Evolutionary conservation across 2,113 vertebrate species (phyloP), one percentile per base, ranked within the genome.

Genomic region (Lethenteron camtschaticum): DNA sequence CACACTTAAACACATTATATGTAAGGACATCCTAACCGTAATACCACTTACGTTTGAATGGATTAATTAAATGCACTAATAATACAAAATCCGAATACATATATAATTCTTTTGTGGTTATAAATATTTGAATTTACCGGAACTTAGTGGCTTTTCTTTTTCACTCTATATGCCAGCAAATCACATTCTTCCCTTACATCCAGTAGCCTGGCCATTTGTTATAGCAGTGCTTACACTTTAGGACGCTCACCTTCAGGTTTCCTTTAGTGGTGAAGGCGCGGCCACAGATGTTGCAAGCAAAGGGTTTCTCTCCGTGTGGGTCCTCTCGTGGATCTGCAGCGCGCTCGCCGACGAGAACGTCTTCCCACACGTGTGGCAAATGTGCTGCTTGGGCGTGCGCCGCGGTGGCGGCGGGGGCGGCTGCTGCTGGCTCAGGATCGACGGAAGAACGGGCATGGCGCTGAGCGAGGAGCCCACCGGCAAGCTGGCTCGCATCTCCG

Each of bases 211-310:
- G 41, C 41, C 41, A 41, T 41, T 41, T 41, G 41, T 41, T 41
- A 41, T 41, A 41, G 41, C 41, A 41, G 41, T 41, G 41, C 41
- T 41, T 41, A 41, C 41, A 41, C 41, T 41, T 41, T 41, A 41
- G 41, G 41, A 41, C 41, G 41, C 41, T 41, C 87, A 96, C 94
- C 92, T 99, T 99, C 72, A 99, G 85, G 80, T 99, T 97, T 80
- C 94, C 94, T 83, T 99, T 99, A 75, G 94, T 99, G 81, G 94
- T 99, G 79, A 99, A 99, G 74, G 94, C 94, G 79, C 94, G 83
- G 78, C 94, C 94, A 77, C 94, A 99, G 81, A 99, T 90, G 75
- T 86, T 87, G 80, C 94, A 99, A 78, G 89, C 94, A 18, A 99
- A 99, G 0, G 94, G 94, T 79, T 99, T 99, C 81, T 99, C 94